Conservation (phyloP, 2,797 vertebrate species). For the Rachycentron canadum region DNA sequence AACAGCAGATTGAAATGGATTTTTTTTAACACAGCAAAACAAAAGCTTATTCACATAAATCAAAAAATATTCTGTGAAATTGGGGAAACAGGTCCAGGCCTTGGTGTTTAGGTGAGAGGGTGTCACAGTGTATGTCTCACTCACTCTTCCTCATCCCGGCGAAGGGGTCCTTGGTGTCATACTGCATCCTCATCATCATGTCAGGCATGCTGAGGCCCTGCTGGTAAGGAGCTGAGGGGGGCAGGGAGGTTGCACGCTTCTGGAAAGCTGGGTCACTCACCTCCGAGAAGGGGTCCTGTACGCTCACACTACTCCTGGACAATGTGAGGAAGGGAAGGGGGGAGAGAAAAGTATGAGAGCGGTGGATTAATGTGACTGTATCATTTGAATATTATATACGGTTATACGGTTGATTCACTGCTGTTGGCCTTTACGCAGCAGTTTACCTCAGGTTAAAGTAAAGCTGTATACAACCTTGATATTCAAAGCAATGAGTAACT, state of each 20-base stretch:
- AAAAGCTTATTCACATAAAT: background rate
- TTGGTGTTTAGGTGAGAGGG: slow-evolving; percentile 9
- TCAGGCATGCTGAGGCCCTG: slow-evolving; percentile 92
- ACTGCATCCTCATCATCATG: slow-evolving; percentile 98
- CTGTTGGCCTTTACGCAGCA: background rate
- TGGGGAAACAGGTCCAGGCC: background rate
- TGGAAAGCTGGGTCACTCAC: slow-evolving; percentile 94
- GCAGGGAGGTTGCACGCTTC: slow-evolving; percentile 90
- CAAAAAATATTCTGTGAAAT: background rate
- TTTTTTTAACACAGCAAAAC: background rate
- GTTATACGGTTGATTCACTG: background rate
- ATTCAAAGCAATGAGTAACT: background rate
- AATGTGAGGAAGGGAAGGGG: background rate
- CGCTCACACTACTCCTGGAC: slow-evolving; percentile 91
- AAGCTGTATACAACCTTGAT: background rate
- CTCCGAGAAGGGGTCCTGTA: slow-evolving; percentile 98
- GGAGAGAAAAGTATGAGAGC: slow-evolving; percentile 7
- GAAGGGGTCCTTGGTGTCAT: slow-evolving; percentile 97
- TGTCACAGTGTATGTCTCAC: slow-evolving; percentile 58
- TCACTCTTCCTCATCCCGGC: slow-evolving; percentile 98
- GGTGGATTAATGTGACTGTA: no score
- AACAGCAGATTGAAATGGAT: background rate
- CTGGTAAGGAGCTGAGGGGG: slow-evolving; percentile 92
- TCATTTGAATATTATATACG: background rate
- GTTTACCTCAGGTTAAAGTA: background rate